Conservation (phyloP, 2,113 vertebrate genomes). For the Phylloscopus whistleri region DNA sequence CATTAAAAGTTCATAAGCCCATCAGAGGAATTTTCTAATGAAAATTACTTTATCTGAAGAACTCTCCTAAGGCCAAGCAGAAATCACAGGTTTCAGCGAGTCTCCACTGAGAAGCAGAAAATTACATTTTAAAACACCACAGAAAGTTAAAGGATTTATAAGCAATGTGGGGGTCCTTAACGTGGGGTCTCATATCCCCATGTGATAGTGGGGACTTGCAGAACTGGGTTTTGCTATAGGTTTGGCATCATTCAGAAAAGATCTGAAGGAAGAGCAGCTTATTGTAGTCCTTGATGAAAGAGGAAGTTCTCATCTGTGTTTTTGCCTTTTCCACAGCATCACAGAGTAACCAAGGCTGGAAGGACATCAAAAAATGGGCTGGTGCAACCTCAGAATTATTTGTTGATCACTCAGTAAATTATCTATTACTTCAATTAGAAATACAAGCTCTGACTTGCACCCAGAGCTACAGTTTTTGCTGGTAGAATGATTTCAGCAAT, state of each 20-base stretch:
- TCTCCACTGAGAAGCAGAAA: neutral
- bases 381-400: neutral
- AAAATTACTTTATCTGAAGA: neutral
- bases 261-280: neutral
- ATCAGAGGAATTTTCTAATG: neutral
- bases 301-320: neutral
- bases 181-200: fast-evolving
- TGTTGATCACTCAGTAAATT: neutral
- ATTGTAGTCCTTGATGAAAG: neutral
- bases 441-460: neutral
- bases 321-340: neutral
- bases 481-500: neutral
- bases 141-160: neutral
- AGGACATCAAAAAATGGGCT: neutral
- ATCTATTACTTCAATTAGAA: neutral
- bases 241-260: neutral
- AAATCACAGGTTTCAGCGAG: neutral
- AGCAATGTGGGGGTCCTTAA: neutral
- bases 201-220: fast-evolving
- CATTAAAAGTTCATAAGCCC: neutral
- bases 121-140: neutral
- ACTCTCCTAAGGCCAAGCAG: neutral
- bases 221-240: neutral
- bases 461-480: neutral
- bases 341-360: neutral